phyloP scores from a whole-genome alignment of 1,140 invertebrate genomes.

The Hyles euphorbiae region DNA sequence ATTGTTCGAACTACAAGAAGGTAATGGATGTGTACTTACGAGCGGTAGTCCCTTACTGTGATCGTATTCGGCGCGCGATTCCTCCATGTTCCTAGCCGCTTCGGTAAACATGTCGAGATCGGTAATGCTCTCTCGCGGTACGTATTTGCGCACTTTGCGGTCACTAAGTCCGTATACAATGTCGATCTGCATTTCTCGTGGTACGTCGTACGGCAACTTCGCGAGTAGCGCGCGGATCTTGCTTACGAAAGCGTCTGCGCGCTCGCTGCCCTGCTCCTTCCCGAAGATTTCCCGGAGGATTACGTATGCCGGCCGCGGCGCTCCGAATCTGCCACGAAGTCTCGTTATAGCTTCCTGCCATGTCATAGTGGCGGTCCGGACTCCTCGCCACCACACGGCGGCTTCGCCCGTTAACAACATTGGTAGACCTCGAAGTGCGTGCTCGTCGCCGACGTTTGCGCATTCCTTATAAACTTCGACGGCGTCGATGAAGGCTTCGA shows the following conservation, averaged over 20 bases:
- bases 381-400: no score
- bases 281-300: conserved; percentile 23
- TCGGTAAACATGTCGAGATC: conserved; percentile 5
- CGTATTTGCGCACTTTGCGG: conserved; percentile 1
- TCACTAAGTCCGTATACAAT: conserved; percentile 26
- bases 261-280: conserved; percentile 15
- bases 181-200: conserved; percentile 15
- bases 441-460: conserved; percentile 14
- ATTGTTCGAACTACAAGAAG: no score
- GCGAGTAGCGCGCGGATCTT: conserved; percentile 17
- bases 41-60: no score
- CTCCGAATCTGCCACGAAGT: conserved; percentile 14
- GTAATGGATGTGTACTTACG: no score
- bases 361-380: neutral
- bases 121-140: conserved; percentile 1
- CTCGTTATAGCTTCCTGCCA: conserved; percentile 15
- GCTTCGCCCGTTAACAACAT: no score
- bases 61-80: conserved; percentile 4
- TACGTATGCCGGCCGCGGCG: conserved; percentile 21
- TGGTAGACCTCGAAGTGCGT: no score
- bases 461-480: conserved; percentile 18
- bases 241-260: conserved; percentile 19
- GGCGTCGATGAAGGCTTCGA: conserved; percentile 19
- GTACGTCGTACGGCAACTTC: conserved; percentile 20
- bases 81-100: conserved; percentile 7